Evolutionary conservation across 2,888 invertebrate species (phyloP).

Genomic region (Clostera curtula): DNA sequence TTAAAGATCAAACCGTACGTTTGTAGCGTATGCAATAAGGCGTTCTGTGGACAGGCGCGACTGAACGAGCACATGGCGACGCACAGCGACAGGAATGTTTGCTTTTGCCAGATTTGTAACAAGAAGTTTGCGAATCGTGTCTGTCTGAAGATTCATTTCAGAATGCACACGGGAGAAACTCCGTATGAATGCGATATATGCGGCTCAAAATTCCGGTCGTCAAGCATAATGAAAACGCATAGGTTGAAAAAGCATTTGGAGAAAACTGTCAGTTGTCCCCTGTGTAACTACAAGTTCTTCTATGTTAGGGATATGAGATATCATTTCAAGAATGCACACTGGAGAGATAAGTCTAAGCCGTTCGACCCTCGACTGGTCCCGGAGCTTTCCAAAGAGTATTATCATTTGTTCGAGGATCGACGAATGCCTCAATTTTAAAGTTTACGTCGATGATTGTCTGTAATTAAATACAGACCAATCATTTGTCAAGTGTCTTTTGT

Average conservation of each 20-base stretch:
- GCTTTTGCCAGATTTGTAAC: constrained; percentile 26
- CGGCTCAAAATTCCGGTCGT: constrained; percentile 33
- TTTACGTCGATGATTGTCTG: constrained; percentile 6
- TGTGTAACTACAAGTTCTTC: constrained; percentile 36
- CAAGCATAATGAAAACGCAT: constrained; percentile 38
- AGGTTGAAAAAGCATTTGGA: constrained; percentile 34
- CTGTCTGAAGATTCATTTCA: constrained; percentile 35
- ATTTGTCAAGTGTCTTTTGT: too few species aligned
- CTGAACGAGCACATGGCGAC: constrained; percentile 29
- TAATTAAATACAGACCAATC: constrained; percentile 16
- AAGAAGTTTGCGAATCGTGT: constrained; percentile 37
- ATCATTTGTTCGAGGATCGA: constrained; percentile 34
- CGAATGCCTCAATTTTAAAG: constrained; percentile 18
- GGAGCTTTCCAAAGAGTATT: constrained; percentile 22
- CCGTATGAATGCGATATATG: constrained; percentile 40
- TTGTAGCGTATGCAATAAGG: constrained; percentile 29
- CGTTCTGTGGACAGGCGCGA: constrained; percentile 30
- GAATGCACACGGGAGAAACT: constrained; percentile 35
- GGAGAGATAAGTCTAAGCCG: constrained; percentile 30
- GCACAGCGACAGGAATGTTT: constrained; percentile 22
- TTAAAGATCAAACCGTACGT: constrained; percentile 30
- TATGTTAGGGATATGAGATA: constrained; percentile 35
- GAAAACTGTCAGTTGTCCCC: constrained; percentile 31
- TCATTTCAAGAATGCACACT: constrained; percentile 39
- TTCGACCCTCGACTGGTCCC: constrained; percentile 29